Evolutionary conservation across 2,797 vertebrate species (phyloP).

Genomic region (Avahi laniger): DNA sequence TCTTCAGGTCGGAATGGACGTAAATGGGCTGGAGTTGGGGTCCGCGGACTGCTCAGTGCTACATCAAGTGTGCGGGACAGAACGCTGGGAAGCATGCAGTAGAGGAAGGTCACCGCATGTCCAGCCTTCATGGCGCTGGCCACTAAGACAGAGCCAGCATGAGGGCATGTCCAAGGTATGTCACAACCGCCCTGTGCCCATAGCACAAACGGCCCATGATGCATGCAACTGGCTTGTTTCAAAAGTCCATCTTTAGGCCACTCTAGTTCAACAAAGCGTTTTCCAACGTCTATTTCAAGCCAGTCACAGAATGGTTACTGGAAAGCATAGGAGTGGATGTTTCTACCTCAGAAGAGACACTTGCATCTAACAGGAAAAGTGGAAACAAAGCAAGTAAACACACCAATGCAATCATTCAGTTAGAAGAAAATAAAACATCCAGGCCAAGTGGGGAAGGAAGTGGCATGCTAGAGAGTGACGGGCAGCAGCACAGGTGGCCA

Average conservation of each 20-base stretch:
- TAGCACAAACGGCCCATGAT: neutral
- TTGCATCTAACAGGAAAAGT: neutral
- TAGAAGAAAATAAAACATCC: neutral
- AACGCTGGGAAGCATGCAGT: neutral
- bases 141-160: neutral
- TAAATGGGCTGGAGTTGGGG: neutral
- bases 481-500: rapidly evolving
- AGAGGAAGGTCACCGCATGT: neutral
- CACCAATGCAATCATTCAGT: neutral
- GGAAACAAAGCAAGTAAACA: neutral
- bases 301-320: neutral
- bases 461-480: neutral
- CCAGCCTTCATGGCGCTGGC: rapidly evolving
- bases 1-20: neutral
- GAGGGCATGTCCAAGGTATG: neutral
- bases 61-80: neutral
- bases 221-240: neutral
- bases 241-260: neutral
- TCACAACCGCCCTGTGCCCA: neutral
- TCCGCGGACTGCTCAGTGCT: neutral
- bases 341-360: neutral
- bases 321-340: neutral
- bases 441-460: neutral
- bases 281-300: neutral
- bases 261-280: neutral